These are phyloP conservation scores for Thymallus thymallus DNA, from an alignment of 2,113 vertebrate species.

Conservation along the genomic window DNA sequence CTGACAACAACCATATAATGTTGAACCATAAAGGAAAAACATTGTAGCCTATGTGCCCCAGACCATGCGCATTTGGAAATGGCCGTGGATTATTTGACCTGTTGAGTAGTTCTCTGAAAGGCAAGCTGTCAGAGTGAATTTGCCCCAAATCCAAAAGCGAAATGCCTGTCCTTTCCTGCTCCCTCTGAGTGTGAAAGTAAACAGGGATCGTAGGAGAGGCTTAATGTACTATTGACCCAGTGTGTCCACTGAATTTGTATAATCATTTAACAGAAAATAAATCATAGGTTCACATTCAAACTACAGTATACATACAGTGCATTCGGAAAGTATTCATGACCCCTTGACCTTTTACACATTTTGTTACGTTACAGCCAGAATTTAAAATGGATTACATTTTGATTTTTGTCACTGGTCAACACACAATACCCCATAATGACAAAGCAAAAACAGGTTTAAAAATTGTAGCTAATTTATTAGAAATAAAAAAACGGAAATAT, in stretches of 20 bases:
- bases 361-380: no score
- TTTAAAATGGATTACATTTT: no score
- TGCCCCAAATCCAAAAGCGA: conserved; percentile 50
- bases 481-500: no score
- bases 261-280: no score
- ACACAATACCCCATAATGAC: no score
- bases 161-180: conserved; percentile 35
- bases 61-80: conserved; percentile 50
- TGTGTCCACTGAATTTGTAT: conserved; percentile 7
- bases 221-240: conserved; percentile 31
- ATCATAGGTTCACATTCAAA: background rate
- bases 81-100: conserved; percentile 50
- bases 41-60: conserved; percentile 29
- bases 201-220: background rate
- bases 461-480: no score
- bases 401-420: no score
- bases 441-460: no score
- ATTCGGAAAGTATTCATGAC: no score
- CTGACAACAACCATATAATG: conserved; percentile 27
- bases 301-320: background rate
- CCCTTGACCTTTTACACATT: no score
- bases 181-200: conserved; percentile 12
- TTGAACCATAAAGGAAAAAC: conserved; percentile 52
- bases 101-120: conserved; percentile 35
- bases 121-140: conserved; percentile 43